Percentiles rank a stretch among this genome's conserved stretches.
phyloP scores from a whole-genome alignment of 2,888 invertebrate genomes.

The Brenthis hecate region DNA sequence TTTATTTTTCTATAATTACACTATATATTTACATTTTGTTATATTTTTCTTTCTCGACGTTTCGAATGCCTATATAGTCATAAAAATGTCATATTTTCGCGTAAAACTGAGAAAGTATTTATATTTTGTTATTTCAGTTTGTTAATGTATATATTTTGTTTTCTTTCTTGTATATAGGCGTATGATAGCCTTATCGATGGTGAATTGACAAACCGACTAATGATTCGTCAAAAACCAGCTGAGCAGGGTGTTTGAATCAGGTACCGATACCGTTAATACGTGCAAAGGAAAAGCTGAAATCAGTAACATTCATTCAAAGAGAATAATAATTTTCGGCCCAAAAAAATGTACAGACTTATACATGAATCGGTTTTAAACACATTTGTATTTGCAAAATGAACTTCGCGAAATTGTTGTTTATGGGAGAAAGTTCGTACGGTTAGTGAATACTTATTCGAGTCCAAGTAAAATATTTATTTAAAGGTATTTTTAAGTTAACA shows the following conservation, averaged over 20 bases:
- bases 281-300: background rate
- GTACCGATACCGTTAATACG: background rate
- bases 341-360: background rate
- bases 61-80: too few relatives aligned
- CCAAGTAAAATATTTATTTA: conserved; percentile 17
- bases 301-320: conserved; percentile 1
- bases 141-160: too few relatives aligned
- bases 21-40: background rate
- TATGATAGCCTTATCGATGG: background rate
- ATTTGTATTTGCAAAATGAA: conserved; percentile 15
- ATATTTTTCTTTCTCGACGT: too few relatives aligned
- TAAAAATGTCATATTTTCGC: background rate
- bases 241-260: background rate
- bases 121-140: too few relatives aligned
- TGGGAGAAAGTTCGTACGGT: conserved; percentile 1
- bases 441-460: conserved; percentile 1
- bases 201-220: background rate
- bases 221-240: background rate
- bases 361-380: background rate
- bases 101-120: background rate
- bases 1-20: too few relatives aligned
- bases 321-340: conserved; percentile 2
- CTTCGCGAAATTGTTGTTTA: background rate
- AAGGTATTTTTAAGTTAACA: conserved; percentile 3
- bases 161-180: too few relatives aligned